Conservation (phyloP, 2,797 vertebrate species). For the Esox lucius region DNA sequence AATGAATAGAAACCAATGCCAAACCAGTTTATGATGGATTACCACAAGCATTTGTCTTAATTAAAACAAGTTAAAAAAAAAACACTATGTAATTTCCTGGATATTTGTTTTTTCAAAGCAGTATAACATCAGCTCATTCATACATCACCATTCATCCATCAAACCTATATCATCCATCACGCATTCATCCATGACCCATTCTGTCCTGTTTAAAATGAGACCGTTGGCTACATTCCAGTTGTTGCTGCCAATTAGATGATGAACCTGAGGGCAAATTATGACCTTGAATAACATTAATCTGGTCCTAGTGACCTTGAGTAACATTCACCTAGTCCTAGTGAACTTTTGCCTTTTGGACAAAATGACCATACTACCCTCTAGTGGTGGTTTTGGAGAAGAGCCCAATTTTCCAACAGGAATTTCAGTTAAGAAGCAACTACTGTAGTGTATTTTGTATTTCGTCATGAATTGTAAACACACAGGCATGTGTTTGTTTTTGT, state of each 20-base stretch:
- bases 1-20: background rate
- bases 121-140: background rate
- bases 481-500: background rate
- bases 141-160: background rate
- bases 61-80: no score
- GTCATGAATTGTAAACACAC: background rate
- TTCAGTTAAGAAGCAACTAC: background rate
- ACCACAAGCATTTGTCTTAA: background rate
- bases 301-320: conserved; percentile 46
- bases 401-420: background rate
- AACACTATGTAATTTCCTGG: background rate
- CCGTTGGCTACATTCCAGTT: background rate
- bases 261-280: conserved; percentile 38
- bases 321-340: conserved; percentile 49
- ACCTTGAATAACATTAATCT: conserved; percentile 63
- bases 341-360: conserved; percentile 20
- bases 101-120: background rate
- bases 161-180: background rate
- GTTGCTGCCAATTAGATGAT: conserved; percentile 14
- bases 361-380: conserved; percentile 51
- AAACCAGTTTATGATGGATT: background rate
- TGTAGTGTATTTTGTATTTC: background rate
- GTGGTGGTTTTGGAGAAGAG: conserved; percentile 44
- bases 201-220: background rate
- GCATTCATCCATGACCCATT: background rate